A percentile compares a stretch with the other conserved stretches of the same genome.
Evolutionary conservation across 2,113 vertebrate species (phyloP).

Genomic region (Penelope pileata): DNA sequence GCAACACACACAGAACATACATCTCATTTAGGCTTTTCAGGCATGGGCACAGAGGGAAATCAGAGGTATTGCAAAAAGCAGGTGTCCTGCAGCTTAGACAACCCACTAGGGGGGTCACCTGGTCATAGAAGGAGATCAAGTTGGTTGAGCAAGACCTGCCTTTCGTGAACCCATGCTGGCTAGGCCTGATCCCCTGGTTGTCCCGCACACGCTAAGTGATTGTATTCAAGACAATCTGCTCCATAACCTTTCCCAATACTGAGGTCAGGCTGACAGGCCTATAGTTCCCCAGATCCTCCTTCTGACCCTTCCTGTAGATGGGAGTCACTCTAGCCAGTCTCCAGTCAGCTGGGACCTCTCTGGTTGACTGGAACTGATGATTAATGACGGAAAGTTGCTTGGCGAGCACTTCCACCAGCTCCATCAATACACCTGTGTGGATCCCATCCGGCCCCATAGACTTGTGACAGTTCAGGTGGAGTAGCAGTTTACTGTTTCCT

Average conservation of each 20-base stretch:
- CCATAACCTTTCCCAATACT: background rate
- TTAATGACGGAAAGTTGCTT: background rate
- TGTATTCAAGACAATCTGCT: background rate
- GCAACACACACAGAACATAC: background rate
- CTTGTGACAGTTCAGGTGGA: background rate
- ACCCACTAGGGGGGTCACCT: too few species aligned
- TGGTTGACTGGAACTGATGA: background rate
- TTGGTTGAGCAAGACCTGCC: background rate
- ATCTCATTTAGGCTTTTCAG: background rate
- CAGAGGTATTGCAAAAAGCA: background rate
- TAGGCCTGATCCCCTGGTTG: background rate
- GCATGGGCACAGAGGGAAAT: too few species aligned
- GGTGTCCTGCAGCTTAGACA: background rate
- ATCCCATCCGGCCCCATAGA: background rate
- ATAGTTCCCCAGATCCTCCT: background rate
- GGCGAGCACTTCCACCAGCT: background rate
- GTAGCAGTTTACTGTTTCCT: background rate
- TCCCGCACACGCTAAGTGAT: background rate
- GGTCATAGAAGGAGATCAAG: too few species aligned
- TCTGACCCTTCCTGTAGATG: background rate
- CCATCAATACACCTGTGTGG: background rate
- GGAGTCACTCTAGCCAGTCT: background rate
- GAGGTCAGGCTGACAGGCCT: background rate
- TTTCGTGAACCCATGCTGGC: background rate
- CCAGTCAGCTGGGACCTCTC: background rate